Evolutionary conservation across 1,140 invertebrate genomes (phyloP).

Genomic region (Diabrotica virgifera): DNA sequence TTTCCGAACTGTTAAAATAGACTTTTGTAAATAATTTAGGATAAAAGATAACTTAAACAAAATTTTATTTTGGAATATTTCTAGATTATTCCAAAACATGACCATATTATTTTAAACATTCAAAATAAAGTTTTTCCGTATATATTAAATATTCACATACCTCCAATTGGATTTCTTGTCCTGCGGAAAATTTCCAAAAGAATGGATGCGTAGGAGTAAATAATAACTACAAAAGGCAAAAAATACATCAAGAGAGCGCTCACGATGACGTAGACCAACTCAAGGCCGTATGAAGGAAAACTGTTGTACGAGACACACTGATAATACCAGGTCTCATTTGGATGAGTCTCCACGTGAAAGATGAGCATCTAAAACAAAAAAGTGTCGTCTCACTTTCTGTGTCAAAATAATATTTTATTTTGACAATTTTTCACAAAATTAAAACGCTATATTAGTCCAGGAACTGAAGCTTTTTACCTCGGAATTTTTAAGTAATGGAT

Average conservation of each 20-base stretch:
- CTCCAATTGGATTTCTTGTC: constrained; percentile 55
- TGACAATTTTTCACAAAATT: too few species aligned
- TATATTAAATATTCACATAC: constrained; percentile 38
- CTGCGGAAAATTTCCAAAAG: constrained; percentile 71
- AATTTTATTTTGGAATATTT: background rate
- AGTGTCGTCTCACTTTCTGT: background rate
- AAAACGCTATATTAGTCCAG: too few species aligned
- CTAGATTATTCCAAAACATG: background rate
- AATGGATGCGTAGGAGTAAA: constrained; percentile 83
- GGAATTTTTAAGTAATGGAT: too few species aligned
- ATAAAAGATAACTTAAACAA: background rate
- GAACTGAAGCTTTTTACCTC: too few species aligned
- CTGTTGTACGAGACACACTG: constrained; percentile 80
- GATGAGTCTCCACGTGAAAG: constrained; percentile 79
- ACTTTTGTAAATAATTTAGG: too few species aligned
- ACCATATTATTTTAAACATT: too few species aligned
- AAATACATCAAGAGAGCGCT: constrained; percentile 84
- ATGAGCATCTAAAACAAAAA: constrained; percentile 60
- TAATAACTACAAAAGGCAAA: constrained; percentile 77
- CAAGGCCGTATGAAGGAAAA: constrained; percentile 63
- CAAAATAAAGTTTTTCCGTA: background rate
- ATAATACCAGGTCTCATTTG: constrained; percentile 68
- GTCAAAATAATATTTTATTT: too few species aligned
- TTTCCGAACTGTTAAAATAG: too few species aligned
- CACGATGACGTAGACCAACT: constrained; percentile 72